Evolutionary conservation across 2,113 vertebrate species (phyloP), one percentile per base, ranked within the genome.

Genomic region (Mixornis gularis): DNA sequence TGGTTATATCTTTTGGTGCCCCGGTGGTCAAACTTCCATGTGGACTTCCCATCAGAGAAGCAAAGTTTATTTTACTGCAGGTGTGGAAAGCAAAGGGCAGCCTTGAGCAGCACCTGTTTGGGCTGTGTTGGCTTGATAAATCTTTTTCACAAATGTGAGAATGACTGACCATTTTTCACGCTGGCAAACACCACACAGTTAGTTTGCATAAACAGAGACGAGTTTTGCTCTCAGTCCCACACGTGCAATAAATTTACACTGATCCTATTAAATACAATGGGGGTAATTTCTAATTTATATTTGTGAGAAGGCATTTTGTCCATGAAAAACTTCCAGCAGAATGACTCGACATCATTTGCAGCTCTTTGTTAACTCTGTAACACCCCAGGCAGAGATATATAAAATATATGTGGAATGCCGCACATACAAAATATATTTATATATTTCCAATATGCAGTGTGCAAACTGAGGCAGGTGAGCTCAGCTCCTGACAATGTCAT

Each of bases 21-120:
- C 78, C 0, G 14, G 73, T 84, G 62, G 58, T 86, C 78, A 48
- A 15, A 59, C 6, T 17, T 77, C 78, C 89, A 93, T 48, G 65
- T 88, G 89, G 79, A 78, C 79, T 91, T 94, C 59, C 85, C 85
- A 79, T 93, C 82, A 94, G 79, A 83, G 63, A 72, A 66, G 41
- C 26, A 77, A 92, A 80, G 64, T 49, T 83, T 90, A 71, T 93
- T 95, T 95, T 93, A 80, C 72, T 80, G 79, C 92, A 92, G 92
- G 78, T 95, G 87, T 81, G 74, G 84, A 87, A 93, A 89, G 85
- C 84, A 91, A 90, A 96, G 92, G 87, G 81, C 84, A 93, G 73
- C 22, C 62, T 48, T 46, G 73, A 87, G 5, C 44, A 93, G 46
- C 86, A 95, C 92, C 95, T 96, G 80, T 41, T 74, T 43, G 63